These are phyloP conservation scores for Fistularia commersonii DNA, from an alignment of 2,797 vertebrate genomes.

Conservation along the genomic window DNA sequence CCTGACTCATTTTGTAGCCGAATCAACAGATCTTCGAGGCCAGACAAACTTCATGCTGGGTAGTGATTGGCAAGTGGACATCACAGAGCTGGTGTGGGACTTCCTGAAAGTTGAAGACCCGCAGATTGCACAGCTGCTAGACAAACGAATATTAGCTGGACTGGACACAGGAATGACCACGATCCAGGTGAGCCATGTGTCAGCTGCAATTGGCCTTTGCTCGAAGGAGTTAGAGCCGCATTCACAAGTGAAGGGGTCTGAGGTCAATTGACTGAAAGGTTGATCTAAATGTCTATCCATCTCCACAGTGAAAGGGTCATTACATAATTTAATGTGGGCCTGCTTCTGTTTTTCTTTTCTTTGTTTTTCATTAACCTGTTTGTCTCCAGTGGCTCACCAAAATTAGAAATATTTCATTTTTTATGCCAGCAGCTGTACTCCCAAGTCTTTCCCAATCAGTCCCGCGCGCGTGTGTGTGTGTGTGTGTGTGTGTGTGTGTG, in stretches of 20 bases:
- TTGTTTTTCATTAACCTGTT: no score
- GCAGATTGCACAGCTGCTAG: constrained; percentile 81
- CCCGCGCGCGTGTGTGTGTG: no score
- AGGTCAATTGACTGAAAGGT: no score
- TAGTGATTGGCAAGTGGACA: constrained; percentile 90
- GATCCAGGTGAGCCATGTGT: constrained; percentile 79
- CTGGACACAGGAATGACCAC: constrained; percentile 88
- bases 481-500: no score
- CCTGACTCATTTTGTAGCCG: constrained; percentile 88
- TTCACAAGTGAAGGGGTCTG: not conserved
- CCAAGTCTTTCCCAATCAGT: no score
- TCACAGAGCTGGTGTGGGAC: constrained; percentile 88
- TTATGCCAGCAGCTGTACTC: no score
- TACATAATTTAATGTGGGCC: no score
- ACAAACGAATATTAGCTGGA: constrained; percentile 82
- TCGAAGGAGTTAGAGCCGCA: not conserved
- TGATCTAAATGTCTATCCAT: no score
- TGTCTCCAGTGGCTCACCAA: no score
- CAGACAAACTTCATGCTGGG: constrained; percentile 84
- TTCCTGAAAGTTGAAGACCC: constrained; percentile 89
- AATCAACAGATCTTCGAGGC: constrained; percentile 78
- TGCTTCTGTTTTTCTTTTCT: no score
- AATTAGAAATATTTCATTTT: no score
- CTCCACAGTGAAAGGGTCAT: no score
- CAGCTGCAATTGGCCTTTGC: not conserved